Base-by-base conservation (phyloP, 2,113 vertebrate species). In the Orientallactaga bullata region DNA sequence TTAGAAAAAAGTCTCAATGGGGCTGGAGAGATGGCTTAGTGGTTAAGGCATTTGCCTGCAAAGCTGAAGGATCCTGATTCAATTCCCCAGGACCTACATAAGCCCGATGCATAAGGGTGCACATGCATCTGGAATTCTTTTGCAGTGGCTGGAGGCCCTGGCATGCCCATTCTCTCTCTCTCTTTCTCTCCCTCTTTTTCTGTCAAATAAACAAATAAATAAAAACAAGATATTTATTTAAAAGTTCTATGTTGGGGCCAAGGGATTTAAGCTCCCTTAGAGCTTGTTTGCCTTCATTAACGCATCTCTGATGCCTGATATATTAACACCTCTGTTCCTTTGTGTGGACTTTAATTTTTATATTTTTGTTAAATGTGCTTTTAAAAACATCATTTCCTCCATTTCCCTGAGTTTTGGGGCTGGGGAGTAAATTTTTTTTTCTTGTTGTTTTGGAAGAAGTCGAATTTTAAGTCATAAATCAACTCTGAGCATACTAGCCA, bases 301-400 rank as follows among this genome's bases (percentile, higher is more conserved):
- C 60, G 15, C 28, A 5, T 1, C 10, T 18, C 2, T 9, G 21
- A 7, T 2, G 39, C 39, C 30, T 26, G n/a, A n/a, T 1, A 0
- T 4, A 10, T 32, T 47, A 39, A 51, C n/a, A 30, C 26, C 68
- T 37, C 72, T 28, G 7, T 47, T 69, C 3, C 66, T 79, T 82
- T 88, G 28, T 11, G 17, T 17, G 30, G 61, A n/a, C 37, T 73
- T 63, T 66, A 63, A 21, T 95, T 35, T 78, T 90, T 26, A 55
- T 15, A 39, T 24, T 39, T 76, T 80, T 37, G 51, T 47, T 77
- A 16, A 65, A 24, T 9, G 13, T 8, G 35, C 3, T 42, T 55
- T 65, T 55, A 13, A 39, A 2, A 16, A 39, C 20, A n/a, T 5
- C 12, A 39, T 35, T 28, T 77, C 71, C 28, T 77, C 18, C 63